Percentiles rank a stretch among this genome's conserved stretches.
Evolutionary conservation across 2,888 invertebrate genomes (phyloP).

Genomic region (Pinctada fucata): DNA sequence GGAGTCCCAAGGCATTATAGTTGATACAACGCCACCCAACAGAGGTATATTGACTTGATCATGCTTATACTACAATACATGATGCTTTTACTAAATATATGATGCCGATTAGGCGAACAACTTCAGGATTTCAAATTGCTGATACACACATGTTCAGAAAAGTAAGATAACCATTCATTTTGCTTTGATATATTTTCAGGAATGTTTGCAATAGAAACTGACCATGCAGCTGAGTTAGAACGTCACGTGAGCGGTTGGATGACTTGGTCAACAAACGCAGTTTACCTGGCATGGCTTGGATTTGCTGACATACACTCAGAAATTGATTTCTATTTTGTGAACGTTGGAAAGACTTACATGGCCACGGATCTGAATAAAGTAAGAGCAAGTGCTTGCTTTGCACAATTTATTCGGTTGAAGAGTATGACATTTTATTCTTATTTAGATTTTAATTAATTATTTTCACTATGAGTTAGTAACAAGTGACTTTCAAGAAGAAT

Average conservation of each 20-base stretch:
- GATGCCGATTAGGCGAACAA: no score
- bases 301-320: slow-evolving; percentile 37
- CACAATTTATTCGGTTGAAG: not conserved
- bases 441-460: not conserved
- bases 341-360: slow-evolving; percentile 37
- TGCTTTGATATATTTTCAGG: slow-evolving; percentile 22
- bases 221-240: slow-evolving; percentile 36
- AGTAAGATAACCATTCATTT: no score
- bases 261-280: slow-evolving; percentile 27
- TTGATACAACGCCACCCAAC: slow-evolving; percentile 38
- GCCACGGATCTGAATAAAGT: slow-evolving; percentile 38
- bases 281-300: slow-evolving; percentile 39
- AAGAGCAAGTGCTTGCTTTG: not conserved
- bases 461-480: no score
- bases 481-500: no score
- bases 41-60: slow-evolving; percentile 28
- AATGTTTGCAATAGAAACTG: slow-evolving; percentile 40
- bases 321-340: slow-evolving; percentile 32
- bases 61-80: not conserved
- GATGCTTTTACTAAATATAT: no score
- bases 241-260: slow-evolving; percentile 34
- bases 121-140: no score
- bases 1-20: slow-evolving; percentile 25
- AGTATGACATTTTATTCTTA: not conserved
- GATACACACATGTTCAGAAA: no score